Evolutionary conservation across 2,888 invertebrate genomes (phyloP).

Genomic region (Callinectes sapidus): DNA sequence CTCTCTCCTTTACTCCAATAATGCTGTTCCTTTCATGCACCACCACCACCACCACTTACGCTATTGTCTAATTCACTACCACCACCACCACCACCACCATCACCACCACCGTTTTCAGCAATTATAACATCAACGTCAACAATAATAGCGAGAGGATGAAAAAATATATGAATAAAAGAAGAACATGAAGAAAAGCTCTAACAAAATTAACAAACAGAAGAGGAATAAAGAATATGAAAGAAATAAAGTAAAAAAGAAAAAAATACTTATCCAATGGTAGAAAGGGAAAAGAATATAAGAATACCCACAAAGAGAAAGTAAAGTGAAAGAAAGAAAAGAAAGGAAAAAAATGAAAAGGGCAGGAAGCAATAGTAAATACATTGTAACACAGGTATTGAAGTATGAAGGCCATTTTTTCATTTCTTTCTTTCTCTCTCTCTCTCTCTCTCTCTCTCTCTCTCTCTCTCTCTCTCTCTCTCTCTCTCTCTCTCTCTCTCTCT

Average conservation of each 20-base stretch:
- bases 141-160: neutral
- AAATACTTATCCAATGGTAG: neutral
- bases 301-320: neutral
- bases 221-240: neutral
- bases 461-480: neutral
- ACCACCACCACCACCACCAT: no score
- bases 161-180: neutral
- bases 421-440: no score
- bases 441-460: neutral
- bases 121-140: neutral
- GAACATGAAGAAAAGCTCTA: neutral
- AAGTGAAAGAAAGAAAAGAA: neutral
- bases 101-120: no score
- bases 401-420: neutral
- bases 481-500: neutral
- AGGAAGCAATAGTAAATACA: neutral
- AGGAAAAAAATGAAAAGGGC: neutral
- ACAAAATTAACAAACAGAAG: neutral
- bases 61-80: no score
- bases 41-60: neutral
- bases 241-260: neutral
- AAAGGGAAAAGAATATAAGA: neutral
- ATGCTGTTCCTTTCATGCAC: neutral
- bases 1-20: neutral
- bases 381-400: neutral